phyloP scores from a whole-genome alignment of 2,888 invertebrate species.

The Rhingia rostrata region DNA sequence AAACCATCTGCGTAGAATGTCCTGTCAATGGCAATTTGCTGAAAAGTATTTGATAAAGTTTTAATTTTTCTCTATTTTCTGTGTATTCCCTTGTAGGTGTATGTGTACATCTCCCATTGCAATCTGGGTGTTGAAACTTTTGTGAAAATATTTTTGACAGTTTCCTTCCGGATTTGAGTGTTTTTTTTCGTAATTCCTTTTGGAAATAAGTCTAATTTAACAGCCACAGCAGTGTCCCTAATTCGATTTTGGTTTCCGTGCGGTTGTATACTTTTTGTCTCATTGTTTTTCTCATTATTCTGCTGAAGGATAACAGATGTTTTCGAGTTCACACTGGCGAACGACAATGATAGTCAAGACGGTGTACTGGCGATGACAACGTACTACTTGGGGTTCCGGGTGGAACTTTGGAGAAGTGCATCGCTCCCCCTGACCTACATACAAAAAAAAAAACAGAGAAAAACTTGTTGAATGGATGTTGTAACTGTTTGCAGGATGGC shows the following conservation, averaged over 20 bases:
- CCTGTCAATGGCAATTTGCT: constrained; percentile 56
- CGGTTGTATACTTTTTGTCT: constrained; percentile 16
- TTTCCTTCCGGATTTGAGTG: constrained; percentile 1
- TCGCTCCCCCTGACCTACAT: background rate
- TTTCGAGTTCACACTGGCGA: constrained; percentile 5
- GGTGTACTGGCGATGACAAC: constrained; percentile 2
- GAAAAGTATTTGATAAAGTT: constrained; percentile 47
- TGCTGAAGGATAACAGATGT: constrained; percentile 28
- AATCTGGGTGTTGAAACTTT: constrained; percentile 30
- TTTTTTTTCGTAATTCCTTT: background rate
- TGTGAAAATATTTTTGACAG: constrained; percentile 22
- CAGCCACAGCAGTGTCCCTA: constrained; percentile 24
- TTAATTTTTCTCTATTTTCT: constrained; percentile 14
- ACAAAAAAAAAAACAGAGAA: too few relatives aligned
- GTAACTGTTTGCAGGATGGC: background rate
- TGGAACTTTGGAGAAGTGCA: constrained; percentile 9
- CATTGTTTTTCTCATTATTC: constrained; percentile 25
- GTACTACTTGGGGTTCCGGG: background rate
- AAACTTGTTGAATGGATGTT: constrained; percentile 33
- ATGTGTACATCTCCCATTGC: constrained; percentile 7
- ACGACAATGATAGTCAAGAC: background rate
- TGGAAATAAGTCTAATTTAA: constrained; percentile 1
- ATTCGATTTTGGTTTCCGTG: constrained; percentile 20
- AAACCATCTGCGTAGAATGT: constrained; percentile 50
- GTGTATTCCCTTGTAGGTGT: background rate